These are phyloP conservation scores for Cepaea hortensis DNA, from an alignment of 2,888 invertebrate genomes.

Conservation along the genomic window DNA sequence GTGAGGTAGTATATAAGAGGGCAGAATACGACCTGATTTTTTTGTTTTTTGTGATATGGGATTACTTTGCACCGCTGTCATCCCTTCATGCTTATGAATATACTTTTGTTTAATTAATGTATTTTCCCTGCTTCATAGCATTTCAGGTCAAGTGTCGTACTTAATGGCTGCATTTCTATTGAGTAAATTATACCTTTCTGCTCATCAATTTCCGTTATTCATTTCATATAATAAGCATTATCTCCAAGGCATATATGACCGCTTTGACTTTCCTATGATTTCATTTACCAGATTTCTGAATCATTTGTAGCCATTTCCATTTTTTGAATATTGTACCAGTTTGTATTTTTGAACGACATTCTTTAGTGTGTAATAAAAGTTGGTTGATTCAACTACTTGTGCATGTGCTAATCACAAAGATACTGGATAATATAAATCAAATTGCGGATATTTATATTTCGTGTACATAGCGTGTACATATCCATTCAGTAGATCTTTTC, in stretches of 20 bases:
- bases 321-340: background rate
- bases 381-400: background rate
- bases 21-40: no score
- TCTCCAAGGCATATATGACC: background rate
- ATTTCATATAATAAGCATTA: constrained; percentile 29
- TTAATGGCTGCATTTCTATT: constrained; percentile 3
- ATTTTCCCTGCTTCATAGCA: background rate
- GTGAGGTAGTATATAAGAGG: no score
- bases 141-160: background rate
- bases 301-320: constrained; percentile 20
- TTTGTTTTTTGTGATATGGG: constrained; percentile 12
- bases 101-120: background rate
- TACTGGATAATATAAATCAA: constrained; percentile 34
- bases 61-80: constrained; percentile 1
- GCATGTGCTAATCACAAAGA: constrained; percentile 22
- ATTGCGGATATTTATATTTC: constrained; percentile 43
- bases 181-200: background rate
- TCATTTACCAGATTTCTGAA: background rate
- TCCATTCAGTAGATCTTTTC: constrained; percentile 33
- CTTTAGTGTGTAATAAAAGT: constrained; percentile 13
- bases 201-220: background rate
- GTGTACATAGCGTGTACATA: constrained; percentile 42
- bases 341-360: constrained; percentile 1
- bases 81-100: constrained; percentile 2
- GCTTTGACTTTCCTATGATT: background rate